Evolutionary conservation across 2,888 invertebrate genomes (phyloP), one percentile per base, ranked within the genome.

Genomic region (Gastracanthus pulcherrimus): DNA sequence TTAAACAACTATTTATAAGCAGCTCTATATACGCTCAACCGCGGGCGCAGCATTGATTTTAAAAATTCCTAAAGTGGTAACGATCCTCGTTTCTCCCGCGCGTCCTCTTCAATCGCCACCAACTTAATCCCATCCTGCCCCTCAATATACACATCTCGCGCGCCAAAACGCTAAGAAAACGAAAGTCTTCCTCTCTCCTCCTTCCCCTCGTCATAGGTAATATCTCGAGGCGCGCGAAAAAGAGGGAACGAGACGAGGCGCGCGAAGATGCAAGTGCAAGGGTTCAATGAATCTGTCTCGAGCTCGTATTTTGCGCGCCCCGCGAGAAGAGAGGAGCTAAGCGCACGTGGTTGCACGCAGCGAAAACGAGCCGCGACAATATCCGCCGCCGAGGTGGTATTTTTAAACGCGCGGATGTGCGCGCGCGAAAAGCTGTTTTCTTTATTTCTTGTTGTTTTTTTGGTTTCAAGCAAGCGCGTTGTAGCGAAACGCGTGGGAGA

Each of bases 261-360:
- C n/a, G 29, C 7, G 45, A 60, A 38, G 64, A 55, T 9, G 64
- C 67, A 76, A 81, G 79, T 60, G 76, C 74, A 60, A 82, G 86
- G 82, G 87, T 23, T 9, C 88, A 87, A 85, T 87, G 87, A 89
- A 89, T 87, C 86, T 83, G 83, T 83, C 78, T 76, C 26, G 74
- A 60, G 66, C 79, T 84, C 82, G 82, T 86, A 81, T 86, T 85
- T 86, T 83, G 75, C 77, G 83, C 72, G 74, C 76, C 83, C 75
- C 66, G 79, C 38, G 29, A 51, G 64, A 71, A 74, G 80, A 71
- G 70, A 51, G 81, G 36, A 38, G 55, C 29, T n/a, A 23, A 36
- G 19, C 5, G 29, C 6, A 23, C 51, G 38, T 26, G 23, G 38
- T 55, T 16, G 48, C 62, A 38, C 58, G 60, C 69, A 62, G n/a